Conservation (phyloP, 2,113 vertebrate genomes). For the Sinocyclocheilus maitianheensis region DNA sequence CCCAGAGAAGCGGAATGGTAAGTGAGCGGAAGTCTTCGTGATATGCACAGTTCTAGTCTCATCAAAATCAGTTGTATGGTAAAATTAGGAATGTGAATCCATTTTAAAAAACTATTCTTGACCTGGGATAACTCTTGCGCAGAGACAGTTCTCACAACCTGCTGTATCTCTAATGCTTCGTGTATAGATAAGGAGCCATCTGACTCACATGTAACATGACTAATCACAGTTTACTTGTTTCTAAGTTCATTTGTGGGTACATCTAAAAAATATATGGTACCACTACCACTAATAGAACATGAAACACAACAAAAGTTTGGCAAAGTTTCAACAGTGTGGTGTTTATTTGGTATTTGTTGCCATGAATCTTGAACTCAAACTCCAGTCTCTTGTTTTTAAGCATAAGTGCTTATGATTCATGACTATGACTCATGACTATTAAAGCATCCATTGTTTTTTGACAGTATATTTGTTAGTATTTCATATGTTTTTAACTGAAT, state of each 20-base stretch:
- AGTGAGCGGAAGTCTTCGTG: constrained; percentile 18
- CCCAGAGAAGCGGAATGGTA: constrained; percentile 77
- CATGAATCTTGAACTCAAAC: not conserved
- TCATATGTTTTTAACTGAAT: not conserved
- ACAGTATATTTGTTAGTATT: not conserved
- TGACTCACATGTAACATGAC: constrained; percentile 3
- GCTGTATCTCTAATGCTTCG: not conserved
- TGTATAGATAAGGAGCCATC: not conserved
- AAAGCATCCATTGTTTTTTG: not conserved
- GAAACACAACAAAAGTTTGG: not conserved
- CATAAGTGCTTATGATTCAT: not conserved
- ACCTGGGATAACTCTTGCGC: not conserved
- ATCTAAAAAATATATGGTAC: not conserved
- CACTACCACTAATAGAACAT: not conserved
- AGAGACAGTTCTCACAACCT: not conserved
- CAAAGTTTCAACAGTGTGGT: not conserved
- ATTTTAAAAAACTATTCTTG: not conserved
- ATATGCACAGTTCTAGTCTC: not conserved
- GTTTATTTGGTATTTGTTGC: not conserved
- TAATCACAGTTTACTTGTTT: not conserved
- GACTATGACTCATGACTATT: not conserved
- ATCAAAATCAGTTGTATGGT: not conserved
- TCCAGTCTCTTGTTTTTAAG: not conserved
- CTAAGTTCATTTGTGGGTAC: not conserved
- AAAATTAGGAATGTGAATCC: not conserved